phyloP scores from a whole-genome alignment of 2,797 vertebrate genomes.

The Acanthiza pusilla region DNA sequence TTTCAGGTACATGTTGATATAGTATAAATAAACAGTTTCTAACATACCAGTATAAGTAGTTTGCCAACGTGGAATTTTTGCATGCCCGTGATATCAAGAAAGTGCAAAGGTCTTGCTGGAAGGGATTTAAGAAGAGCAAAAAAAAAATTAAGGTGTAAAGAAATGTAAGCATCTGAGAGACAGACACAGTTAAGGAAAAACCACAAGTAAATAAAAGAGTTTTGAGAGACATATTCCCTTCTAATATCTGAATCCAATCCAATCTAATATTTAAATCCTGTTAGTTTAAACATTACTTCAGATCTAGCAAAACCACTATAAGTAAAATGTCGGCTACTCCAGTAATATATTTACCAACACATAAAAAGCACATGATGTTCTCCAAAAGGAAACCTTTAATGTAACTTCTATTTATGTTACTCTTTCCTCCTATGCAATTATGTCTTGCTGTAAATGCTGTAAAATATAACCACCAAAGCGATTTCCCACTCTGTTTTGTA shows the following conservation, averaged over 20 bases:
- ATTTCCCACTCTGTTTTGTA: neutral
- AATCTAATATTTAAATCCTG: neutral
- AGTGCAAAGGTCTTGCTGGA: conserved; percentile 94
- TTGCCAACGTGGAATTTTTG: conserved; percentile 95
- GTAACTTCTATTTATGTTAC: neutral
- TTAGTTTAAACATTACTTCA: neutral
- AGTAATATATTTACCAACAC: neutral
- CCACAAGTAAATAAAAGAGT: rapidly evolving
- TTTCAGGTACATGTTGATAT: neutral
- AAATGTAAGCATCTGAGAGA: neutral
- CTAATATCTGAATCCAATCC: neutral
- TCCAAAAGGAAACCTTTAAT: neutral
- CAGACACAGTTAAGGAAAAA: neutral
- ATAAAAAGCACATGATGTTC: neutral
- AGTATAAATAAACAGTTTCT: neutral
- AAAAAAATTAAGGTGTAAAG: neutral
- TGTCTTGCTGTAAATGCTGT: neutral
- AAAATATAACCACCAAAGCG: neutral
- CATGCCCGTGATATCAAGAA: conserved; percentile 97
- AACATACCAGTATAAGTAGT: conserved; percentile 97
- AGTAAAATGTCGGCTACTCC: neutral
- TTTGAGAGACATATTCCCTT: neutral
- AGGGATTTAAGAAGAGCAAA: conserved; percentile 6
- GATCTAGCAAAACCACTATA: neutral
- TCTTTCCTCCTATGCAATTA: neutral